Evolutionary conservation across 1,140 invertebrate genomes (phyloP), one percentile per base, ranked within the genome.

Genomic region (Drosophila orosa): DNA sequence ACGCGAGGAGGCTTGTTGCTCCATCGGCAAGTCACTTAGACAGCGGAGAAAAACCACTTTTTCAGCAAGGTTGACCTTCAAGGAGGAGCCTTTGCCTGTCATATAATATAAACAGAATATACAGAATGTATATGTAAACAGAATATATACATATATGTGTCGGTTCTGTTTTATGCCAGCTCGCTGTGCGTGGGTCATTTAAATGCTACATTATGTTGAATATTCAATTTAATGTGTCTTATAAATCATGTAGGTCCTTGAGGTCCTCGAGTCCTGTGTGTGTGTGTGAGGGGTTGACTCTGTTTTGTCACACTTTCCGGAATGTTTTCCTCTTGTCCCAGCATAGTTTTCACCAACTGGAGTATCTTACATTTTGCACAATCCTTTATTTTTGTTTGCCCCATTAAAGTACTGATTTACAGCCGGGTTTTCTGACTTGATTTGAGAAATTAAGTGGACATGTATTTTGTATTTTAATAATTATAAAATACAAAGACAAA

Each of bases 131-230:
- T 27, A 17, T 19, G 15, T 19, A 39, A 9, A 12, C 22, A 35
- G 63, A 47, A 25, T 37, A 27, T 45, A 37, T 31, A 52, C 6
- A 22, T 63, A 15, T 57, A 27, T 65, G 45, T 31, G 15, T 52
- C 54, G 47, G 24, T 40, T 66, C 58, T 61, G 71, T 54, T 47
- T 60, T 56, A 57, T 71, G 54, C 56, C n/a, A 40, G 50, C 40
- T 33, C 37, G 25, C 33, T 77, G 61, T 76, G 77, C 81, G 62
- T 78, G 77, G 81, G 69, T 81, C 82, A 86, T 86, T 86, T 86
- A 87, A 86, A 86, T 82, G 83, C 78, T 78, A 86, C 82, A 86
- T 86, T 86, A 86, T 82, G 83, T 86, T 86, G 83, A 86, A 86
- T 87, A 86, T 86, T 86, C 82, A 86, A 86, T 86, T 83, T 87